These are phyloP conservation scores for Andrena dorsata DNA, from an alignment of 2,888 invertebrate genomes.

Conservation along the genomic window DNA sequence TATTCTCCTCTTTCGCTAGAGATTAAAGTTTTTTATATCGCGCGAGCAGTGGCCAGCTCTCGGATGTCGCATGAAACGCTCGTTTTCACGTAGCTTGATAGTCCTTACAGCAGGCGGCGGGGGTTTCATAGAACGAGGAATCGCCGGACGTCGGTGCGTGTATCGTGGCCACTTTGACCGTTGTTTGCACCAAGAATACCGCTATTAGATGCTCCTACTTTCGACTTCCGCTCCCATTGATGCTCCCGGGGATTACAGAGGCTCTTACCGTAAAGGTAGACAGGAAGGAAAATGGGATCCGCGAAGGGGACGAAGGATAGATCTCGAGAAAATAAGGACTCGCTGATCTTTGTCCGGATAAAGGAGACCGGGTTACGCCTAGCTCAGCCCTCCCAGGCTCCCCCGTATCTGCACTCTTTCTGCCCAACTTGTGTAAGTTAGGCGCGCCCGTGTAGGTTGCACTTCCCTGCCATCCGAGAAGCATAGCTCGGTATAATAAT, in stretches of 20 bases:
- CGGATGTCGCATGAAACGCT: background rate
- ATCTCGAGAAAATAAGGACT: slow-evolving; percentile 44
- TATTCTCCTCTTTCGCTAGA: background rate
- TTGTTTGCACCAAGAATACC: slow-evolving; percentile 28
- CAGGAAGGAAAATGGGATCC: slow-evolving; percentile 42
- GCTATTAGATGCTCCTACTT: slow-evolving; percentile 23
- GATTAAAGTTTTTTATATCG: background rate
- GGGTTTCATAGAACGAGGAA: background rate
- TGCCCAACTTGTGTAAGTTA: background rate
- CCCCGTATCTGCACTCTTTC: background rate
- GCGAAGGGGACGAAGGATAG: slow-evolving; percentile 18
- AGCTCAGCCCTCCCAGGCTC: background rate
- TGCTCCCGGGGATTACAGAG: slow-evolving; percentile 36
- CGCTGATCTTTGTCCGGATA: slow-evolving; percentile 41
- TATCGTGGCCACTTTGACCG: background rate
- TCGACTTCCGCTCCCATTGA: slow-evolving; percentile 33
- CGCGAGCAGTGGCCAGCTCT: background rate
- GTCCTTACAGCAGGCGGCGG: background rate
- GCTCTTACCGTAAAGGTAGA: slow-evolving; percentile 38
- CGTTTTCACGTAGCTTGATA: background rate
- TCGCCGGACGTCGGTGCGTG: background rate
- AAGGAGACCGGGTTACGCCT: slow-evolving; percentile 15
- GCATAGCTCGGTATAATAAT: slow-evolving; percentile 48
- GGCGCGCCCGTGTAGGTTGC: background rate
- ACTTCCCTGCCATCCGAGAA: slow-evolving; percentile 26